These are phyloP conservation scores for Drosophila novamexicana DNA, from an alignment of 1,140 invertebrate genomes.

Conservation along the genomic window DNA sequence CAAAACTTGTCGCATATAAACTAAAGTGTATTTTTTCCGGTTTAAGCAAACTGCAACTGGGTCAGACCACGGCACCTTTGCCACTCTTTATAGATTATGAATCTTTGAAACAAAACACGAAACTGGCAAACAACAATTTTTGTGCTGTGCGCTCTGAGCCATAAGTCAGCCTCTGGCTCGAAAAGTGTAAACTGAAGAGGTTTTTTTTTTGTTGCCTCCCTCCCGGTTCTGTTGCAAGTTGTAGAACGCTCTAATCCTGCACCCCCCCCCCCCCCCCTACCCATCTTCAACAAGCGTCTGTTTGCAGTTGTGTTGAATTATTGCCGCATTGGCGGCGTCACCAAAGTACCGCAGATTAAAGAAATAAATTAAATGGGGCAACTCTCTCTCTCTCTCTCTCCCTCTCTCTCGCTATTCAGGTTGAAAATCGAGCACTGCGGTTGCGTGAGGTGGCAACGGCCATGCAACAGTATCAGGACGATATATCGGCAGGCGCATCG, in stretches of 20 bases:
- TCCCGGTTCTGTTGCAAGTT: not conserved
- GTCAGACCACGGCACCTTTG: constrained; percentile 53
- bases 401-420: constrained; percentile 79
- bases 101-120: constrained; percentile 33
- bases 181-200: constrained; percentile 39
- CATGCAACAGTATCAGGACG: constrained; percentile 83
- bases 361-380: constrained; percentile 73
- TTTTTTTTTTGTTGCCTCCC: constrained; percentile 4
- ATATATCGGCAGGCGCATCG: constrained; percentile 62
- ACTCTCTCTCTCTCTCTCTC: constrained; percentile 5
- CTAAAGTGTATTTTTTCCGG: constrained; percentile 8
- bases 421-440: constrained; percentile 89
- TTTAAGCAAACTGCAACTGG: constrained; percentile 41
- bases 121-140: constrained; percentile 26
- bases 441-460: constrained; percentile 86
- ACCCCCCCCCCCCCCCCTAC: not conserved
- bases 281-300: not conserved
- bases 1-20: not conserved
- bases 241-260: constrained; percentile 17
- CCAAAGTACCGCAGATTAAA: constrained; percentile 73
- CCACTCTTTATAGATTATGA: constrained; percentile 27
- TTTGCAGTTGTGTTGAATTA: constrained; percentile 68
- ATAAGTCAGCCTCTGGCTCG: constrained; percentile 34
- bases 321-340: constrained; percentile 59
- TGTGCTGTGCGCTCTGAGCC: constrained; percentile 16